Evolutionary conservation across 2,888 invertebrate genomes (phyloP), one percentile per base, ranked within the genome.

Genomic region (Lithophane ornitopus): DNA sequence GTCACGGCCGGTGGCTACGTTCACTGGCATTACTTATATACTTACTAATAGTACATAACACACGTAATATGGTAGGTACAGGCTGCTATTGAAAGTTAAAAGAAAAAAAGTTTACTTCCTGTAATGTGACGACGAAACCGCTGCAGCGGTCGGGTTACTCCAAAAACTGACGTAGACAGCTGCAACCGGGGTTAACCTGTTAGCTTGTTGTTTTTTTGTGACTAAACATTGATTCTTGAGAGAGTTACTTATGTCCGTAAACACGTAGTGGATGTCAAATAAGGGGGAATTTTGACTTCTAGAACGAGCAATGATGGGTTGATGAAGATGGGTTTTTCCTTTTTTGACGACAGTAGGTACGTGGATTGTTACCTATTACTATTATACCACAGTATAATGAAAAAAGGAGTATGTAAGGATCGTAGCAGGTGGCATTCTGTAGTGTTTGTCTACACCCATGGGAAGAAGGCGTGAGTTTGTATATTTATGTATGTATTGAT

Each of bases 1-100:
- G 83, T 79, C 80, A 86, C 83, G 87, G 83, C 59, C 74, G 69
- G 56, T 22, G 80, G 54, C 22, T 58, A 52, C 85, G 69, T 67
- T 86, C 87, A 68, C 87, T 63, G 65, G 44, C 85, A 62, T 77
- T 61, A 74, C 68, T 68, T 66, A 74, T 62, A 70, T 69, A 83
- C 67, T 56, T 39, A 84, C 68, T 62, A 74, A 46, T 46, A 70
- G n/a, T 46, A 83, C 69, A 78, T 79, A 83, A 84, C 66, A 86
- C 74, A 63, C 49, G 71, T 84, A 81, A 84, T 71, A 77, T 56
- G 34, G 63, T 44, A 28, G 34, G 63, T 44, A 28, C 70, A 28
- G 22, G 22, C 22, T 63, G 62, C 52, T 80, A 80, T 83, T 83
- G 77, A 84, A 83, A 83, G 84, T 84, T 70, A 70, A 70, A 68